phyloP scores from a whole-genome alignment of 2,888 invertebrate species.

The Volucella zonaria region DNA sequence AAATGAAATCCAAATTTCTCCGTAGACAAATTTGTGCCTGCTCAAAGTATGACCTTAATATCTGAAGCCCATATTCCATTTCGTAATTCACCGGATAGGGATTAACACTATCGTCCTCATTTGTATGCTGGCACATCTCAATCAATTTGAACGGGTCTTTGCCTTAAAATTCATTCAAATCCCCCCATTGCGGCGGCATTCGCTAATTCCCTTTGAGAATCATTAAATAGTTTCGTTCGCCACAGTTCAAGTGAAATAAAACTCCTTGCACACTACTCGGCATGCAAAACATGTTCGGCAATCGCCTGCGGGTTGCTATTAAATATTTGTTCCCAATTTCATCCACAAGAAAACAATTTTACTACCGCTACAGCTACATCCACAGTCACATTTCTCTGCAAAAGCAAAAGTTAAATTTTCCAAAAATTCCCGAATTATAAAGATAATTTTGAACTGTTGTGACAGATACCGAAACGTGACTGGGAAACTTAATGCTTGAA shows the following conservation, averaged over 20 bases:
- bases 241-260: not conserved
- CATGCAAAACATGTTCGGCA: slow-evolving; percentile 51
- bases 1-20: not conserved
- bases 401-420: slow-evolving; percentile 57
- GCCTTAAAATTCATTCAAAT: slow-evolving; percentile 34
- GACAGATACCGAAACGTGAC: slow-evolving; percentile 66
- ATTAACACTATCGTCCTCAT: no score
- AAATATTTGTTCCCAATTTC: slow-evolving; percentile 42
- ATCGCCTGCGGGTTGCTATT: slow-evolving; percentile 50
- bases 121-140: not conserved
- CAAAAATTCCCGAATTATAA: slow-evolving; percentile 64
- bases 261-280: slow-evolving; percentile 17
- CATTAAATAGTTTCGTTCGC: slow-evolving; percentile 44
- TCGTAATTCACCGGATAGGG: no score
- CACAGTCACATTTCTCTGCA: not conserved
- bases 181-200: slow-evolving; percentile 5
- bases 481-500: slow-evolving; percentile 37
- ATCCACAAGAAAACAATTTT: slow-evolving; percentile 42
- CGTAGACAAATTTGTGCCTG: not conserved
- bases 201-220: slow-evolving; percentile 51
- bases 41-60: no score
- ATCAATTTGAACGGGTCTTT: slow-evolving; percentile 28
- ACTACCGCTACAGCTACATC: no score
- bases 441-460: slow-evolving; percentile 63
- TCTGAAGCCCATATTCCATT: no score